phyloP scores from a whole-genome alignment of 2,113 vertebrate species.

The Pogona vitticeps region DNA sequence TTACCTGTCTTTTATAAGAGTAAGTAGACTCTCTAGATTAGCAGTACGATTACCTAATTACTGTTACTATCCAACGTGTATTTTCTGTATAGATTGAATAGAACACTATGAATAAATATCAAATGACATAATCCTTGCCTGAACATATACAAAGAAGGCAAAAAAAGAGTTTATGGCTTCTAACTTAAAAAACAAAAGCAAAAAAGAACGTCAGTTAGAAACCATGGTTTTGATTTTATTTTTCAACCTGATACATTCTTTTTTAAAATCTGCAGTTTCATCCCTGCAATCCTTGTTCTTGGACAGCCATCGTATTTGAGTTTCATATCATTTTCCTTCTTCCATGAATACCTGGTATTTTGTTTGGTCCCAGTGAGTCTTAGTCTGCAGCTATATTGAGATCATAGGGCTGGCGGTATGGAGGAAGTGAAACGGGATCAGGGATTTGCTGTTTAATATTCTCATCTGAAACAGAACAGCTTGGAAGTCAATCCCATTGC shows the following conservation, averaged over 20 bases:
- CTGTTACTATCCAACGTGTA: neutral
- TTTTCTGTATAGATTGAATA: neutral
- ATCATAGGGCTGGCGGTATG: neutral
- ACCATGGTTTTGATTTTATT: too few relatives aligned
- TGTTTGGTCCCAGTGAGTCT: neutral
- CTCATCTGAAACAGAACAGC: neutral
- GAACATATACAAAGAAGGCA: too few relatives aligned
- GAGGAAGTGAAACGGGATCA: neutral
- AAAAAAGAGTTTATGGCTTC: too few relatives aligned
- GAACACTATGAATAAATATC: neutral
- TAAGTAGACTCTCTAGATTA: neutral
- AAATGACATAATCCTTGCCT: too few relatives aligned
- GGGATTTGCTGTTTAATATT: neutral
- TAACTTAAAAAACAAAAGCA: too few relatives aligned
- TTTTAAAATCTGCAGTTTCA: neutral
- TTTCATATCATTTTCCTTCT: neutral
- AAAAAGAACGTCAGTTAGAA: too few relatives aligned
- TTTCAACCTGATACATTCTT: too few relatives aligned
- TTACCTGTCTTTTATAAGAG: neutral
- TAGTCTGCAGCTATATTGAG: neutral
- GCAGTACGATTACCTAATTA: neutral
- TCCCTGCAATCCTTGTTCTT: slow-evolving; percentile 6
- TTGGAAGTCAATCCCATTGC: neutral
- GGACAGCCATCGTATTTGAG: neutral
- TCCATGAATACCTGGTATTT: neutral